These are phyloP conservation scores for Pimephales promelas DNA, from an alignment of 2,113 vertebrate species.

Conservation along the genomic window DNA sequence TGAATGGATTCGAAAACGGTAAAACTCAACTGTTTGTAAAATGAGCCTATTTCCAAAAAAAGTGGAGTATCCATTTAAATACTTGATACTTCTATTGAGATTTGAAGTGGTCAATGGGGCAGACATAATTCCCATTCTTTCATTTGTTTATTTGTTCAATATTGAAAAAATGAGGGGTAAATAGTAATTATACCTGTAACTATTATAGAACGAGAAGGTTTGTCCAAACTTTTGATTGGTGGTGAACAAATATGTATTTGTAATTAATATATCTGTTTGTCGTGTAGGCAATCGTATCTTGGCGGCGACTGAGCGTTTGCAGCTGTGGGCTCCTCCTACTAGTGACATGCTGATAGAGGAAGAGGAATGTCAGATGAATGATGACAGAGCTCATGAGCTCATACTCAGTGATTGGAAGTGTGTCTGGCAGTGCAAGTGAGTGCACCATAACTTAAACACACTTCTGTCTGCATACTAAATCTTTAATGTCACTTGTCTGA, in stretches of 20 bases:
- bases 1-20: no score
- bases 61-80: no score
- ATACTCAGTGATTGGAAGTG: conserved; percentile 96
- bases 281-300: conserved; percentile 91
- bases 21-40: no score
- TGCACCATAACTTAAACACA: conserved; percentile 38
- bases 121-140: not conserved
- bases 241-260: not conserved
- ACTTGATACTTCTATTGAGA: not conserved
- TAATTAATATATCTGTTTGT: not conserved
- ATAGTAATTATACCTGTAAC: not conserved
- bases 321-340: conserved; percentile 93
- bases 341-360: conserved; percentile 87
- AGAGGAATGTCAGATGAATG: conserved; percentile 77
- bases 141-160: not conserved
- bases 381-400: conserved; percentile 81
- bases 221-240: not conserved
- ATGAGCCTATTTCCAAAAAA: no score
- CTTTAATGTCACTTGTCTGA: not conserved
- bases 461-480: not conserved
- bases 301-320: conserved; percentile 91
- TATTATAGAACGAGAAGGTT: not conserved
- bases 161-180: not conserved
- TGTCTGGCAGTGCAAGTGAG: conserved; percentile 97
- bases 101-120: not conserved